Conservation (phyloP, 2,888 invertebrate species). For the Pammene aurita region DNA sequence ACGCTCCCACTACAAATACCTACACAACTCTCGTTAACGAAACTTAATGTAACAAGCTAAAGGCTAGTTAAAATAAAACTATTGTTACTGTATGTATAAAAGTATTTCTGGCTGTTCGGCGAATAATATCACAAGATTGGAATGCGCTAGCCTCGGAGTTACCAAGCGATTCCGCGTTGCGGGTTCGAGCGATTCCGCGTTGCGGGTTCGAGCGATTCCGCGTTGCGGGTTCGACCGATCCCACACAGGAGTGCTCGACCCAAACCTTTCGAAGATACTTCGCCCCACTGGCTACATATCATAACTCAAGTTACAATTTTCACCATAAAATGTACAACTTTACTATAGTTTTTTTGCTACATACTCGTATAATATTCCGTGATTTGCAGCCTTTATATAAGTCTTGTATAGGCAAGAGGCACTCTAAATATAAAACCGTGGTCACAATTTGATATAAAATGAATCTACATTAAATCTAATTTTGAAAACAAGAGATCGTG, state of each 20-base stretch:
- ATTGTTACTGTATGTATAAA: constrained; percentile 68
- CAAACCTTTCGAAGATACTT: constrained; percentile 47
- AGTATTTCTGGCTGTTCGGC: constrained; percentile 61
- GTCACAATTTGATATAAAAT: constrained; percentile 82
- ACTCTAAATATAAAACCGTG: constrained; percentile 86
- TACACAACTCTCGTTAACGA: constrained; percentile 56
- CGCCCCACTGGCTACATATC: constrained; percentile 74
- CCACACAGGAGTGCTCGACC: constrained; percentile 36
- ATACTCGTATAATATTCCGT: constrained; percentile 82
- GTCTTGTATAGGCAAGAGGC: constrained; percentile 85
- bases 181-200: too few relatives aligned
- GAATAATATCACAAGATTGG: constrained; percentile 67
- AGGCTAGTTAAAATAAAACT: constrained; percentile 67
- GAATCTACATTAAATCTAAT: constrained; percentile 73
- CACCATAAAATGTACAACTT: constrained; percentile 80
- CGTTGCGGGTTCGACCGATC: neutral
- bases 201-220: too few relatives aligned
- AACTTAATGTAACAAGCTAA: constrained; percentile 62
- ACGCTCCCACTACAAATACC: constrained; percentile 51
- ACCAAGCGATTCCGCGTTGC: constrained; percentile 8
- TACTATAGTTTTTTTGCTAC: constrained; percentile 74
- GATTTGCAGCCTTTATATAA: constrained; percentile 84
- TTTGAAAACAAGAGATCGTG: constrained; percentile 75
- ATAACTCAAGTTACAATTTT: constrained; percentile 84
- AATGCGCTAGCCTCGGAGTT: constrained; percentile 74